Percentiles rank a stretch among this genome's conserved stretches.
These are phyloP conservation scores for Drosophila kikkawai DNA, from an alignment of 1,140 invertebrate species.

Conservation along the genomic window DNA sequence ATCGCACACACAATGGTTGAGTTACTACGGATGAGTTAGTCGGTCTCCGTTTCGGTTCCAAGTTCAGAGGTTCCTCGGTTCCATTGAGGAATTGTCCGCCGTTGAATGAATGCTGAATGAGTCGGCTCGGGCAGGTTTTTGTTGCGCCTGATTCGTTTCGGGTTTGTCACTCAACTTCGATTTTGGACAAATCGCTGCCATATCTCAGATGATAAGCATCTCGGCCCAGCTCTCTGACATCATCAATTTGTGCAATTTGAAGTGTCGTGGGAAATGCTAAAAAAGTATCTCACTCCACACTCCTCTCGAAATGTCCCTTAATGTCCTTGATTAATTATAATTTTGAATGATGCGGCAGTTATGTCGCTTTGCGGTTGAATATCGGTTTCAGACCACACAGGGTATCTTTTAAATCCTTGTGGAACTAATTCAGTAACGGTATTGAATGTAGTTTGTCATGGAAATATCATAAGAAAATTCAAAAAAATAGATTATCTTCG, in stretches of 20 bases:
- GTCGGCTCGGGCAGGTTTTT: conserved; percentile 55
- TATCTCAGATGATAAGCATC: conserved; percentile 48
- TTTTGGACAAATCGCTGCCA: conserved; percentile 34
- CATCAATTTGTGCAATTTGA: conserved; percentile 56
- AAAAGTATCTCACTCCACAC: not conserved
- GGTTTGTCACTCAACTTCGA: conserved; percentile 25
- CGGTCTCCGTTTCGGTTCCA: conserved; percentile 29
- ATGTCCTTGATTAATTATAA: conserved; percentile 62
- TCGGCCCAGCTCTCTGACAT: conserved; percentile 57
- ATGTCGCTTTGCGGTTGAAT: conserved; percentile 29
- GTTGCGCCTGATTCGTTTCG: conserved; percentile 68
- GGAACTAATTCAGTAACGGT: conserved; percentile 16
- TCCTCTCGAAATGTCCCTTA: not conserved
- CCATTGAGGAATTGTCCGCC: conserved; percentile 64
- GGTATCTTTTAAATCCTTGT: conserved; percentile 1
- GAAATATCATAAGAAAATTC: not conserved
- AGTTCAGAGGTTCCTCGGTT: conserved; percentile 21
- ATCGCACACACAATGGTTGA: conserved; percentile 36
- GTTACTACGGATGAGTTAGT: conserved; percentile 34
- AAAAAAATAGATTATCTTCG: no score
- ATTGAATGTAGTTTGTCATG: not conserved
- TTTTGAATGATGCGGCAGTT: conserved; percentile 49
- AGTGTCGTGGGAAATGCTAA: conserved; percentile 68
- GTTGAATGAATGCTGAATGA: conserved; percentile 63
- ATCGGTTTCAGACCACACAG: conserved; percentile 62